Evolutionary conservation across 2,113 vertebrate genomes (phyloP), one percentile per base, ranked within the genome.

Genomic region (Hippopotamus amphibius): DNA sequence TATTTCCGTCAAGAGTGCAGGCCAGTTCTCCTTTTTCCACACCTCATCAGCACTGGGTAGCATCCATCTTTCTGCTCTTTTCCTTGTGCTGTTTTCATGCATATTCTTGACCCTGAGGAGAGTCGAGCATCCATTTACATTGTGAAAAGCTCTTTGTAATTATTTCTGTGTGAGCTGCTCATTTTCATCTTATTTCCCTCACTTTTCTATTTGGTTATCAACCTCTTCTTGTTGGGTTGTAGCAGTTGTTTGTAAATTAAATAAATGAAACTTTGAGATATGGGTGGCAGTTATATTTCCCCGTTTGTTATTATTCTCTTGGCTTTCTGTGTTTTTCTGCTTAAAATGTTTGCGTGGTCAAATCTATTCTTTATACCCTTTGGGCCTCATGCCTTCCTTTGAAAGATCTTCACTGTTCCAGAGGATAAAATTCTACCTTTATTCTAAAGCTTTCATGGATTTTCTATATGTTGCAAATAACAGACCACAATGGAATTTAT

Each of bases 401-500:
- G 14, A 74, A 86, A 84, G n/a, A 68, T 3, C 30, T 89, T 95
- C 22, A 21, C 22, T 5, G 17, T 74, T 71, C 21, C 10, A 93
- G 57, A 84, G 37, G 83, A 82, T 79, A 80, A 43, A 79, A 68
- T 59, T n/a, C 26, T 79, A 66, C 17, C 22, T 53, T 72, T 59
- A 61, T 46, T 96, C 17, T n/a, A 59, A 89, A 81, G 28, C n/a
- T 95, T 92, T 80, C 15, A 33, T 61, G 46, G 30, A 26, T 19
- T 76, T 79, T 95, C 88, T 79, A 41, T 66, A 28, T 83, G 13
- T 24, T 88, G 19, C 77, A 94, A 83, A 94, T 50, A 79, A 83
- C 43, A 59, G 63, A 61, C 46, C 30, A 43, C 96, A 80, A 80
- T 76, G 57, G 12, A 89, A 92, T 89, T 88, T 46, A 72, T 84